These are phyloP conservation scores for Dufourea novaeangliae DNA, from an alignment of 1,140 invertebrate genomes.

Conservation along the genomic window DNA sequence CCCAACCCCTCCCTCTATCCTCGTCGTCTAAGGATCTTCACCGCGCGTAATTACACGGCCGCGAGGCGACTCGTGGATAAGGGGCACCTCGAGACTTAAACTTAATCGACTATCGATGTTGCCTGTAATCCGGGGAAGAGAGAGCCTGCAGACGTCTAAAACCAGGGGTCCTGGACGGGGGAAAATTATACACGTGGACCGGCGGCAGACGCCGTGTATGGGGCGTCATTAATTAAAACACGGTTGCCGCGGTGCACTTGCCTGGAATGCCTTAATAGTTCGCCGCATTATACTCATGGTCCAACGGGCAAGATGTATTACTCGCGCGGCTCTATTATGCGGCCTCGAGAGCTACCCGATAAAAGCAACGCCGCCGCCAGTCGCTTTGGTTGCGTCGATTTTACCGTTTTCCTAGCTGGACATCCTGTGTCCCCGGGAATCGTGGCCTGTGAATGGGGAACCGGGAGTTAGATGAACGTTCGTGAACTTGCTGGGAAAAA, in stretches of 20 bases:
- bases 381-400: background rate
- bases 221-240: constrained; percentile 60
- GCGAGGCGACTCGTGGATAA: constrained; percentile 6
- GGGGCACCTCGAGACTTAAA: constrained; percentile 52
- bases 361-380: background rate
- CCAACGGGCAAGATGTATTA: constrained; percentile 41
- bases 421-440: too few species aligned
- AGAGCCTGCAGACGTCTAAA: background rate
- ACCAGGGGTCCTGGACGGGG: constrained; percentile 41
- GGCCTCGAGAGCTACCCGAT: constrained; percentile 1
- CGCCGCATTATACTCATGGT: constrained; percentile 50
- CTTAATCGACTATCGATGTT: constrained; percentile 66
- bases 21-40: constrained; percentile 34
- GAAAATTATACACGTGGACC: constrained; percentile 58
- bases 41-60: constrained; percentile 60
- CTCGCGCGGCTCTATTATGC: constrained; percentile 40
- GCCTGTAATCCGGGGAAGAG: constrained; percentile 54
- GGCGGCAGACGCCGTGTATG: constrained; percentile 47
- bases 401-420: background rate
- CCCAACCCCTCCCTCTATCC: too few species aligned
- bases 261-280: constrained; percentile 61
- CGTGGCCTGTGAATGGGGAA: too few species aligned
- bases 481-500: too few species aligned
- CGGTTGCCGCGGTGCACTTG: constrained; percentile 33
- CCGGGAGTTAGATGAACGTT: too few species aligned